These are phyloP conservation scores for Phalanger gymnotis DNA, from an alignment of 2,797 vertebrate genomes.

Conservation along the genomic window DNA sequence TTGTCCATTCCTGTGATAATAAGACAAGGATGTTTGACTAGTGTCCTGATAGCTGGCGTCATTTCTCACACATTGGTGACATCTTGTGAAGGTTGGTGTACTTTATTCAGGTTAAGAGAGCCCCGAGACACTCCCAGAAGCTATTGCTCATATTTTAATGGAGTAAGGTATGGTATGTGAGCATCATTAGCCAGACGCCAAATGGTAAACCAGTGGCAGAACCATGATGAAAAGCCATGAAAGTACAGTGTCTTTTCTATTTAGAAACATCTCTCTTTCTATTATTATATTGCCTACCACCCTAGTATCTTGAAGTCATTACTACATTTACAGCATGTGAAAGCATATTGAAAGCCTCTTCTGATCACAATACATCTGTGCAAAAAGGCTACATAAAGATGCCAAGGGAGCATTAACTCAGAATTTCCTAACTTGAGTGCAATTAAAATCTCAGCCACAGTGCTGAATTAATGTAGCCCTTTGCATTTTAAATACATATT, in stretches of 20 bases:
- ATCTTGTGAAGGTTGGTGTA: background rate
- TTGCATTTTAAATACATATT: conserved; percentile 81
- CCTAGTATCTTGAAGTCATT: background rate
- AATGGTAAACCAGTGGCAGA: background rate
- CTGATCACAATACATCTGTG: conserved; percentile 77
- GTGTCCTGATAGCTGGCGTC: background rate
- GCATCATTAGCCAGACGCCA: background rate
- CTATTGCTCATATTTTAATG: background rate
- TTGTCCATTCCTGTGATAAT: background rate
- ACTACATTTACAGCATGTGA: conserved; percentile 21
- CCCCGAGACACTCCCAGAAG: background rate
- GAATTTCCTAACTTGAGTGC: conserved; percentile 80
- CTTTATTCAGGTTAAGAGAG: background rate
- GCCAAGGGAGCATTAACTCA: conserved; percentile 78
- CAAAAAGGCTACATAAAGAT: conserved; percentile 75
- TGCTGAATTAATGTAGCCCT: conserved; percentile 77
- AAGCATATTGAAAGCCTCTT: conserved; percentile 73
- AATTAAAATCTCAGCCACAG: conserved; percentile 81
- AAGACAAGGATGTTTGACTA: background rate
- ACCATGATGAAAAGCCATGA: background rate
- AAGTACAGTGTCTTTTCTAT: background rate
- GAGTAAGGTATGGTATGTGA: background rate
- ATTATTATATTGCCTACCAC: conserved; percentile 1
- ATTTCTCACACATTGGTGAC: background rate
- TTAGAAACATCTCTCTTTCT: background rate